A percentile compares a stretch with the other conserved stretches of the same genome.
Evolutionary conservation across 2,797 vertebrate genomes (phyloP).

Genomic region (Pantherophis alleghaniensis): DNA sequence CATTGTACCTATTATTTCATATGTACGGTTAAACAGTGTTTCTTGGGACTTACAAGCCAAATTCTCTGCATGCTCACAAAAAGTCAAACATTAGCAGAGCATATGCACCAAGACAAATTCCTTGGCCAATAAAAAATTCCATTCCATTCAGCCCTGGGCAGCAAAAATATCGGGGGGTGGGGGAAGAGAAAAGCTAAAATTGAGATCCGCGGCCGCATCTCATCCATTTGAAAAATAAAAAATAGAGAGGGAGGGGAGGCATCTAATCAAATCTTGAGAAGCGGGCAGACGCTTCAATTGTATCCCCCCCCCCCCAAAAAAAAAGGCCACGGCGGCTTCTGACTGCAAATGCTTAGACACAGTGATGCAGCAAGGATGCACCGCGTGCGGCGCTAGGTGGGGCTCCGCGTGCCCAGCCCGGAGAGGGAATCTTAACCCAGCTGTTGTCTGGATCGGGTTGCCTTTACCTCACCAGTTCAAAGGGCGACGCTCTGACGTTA

Average conservation of each 20-base stretch:
- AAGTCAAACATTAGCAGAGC: too few relatives aligned
- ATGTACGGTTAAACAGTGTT: too few relatives aligned
- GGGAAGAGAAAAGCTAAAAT: background rate
- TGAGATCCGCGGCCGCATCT: background rate
- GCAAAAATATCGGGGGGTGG: background rate
- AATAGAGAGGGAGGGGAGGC: background rate
- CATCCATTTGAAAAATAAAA: background rate
- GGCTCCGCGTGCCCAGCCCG: background rate
- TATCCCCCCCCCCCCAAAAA: too few relatives aligned
- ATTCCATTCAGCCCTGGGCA: background rate
- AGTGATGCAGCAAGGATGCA: background rate
- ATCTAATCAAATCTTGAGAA: background rate
- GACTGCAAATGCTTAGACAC: background rate
- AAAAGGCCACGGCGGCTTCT: background rate
- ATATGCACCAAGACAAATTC: too few relatives aligned
- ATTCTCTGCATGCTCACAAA: too few relatives aligned
- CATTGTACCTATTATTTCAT: too few relatives aligned
- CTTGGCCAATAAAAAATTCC: too few relatives aligned
- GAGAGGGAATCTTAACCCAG: background rate
- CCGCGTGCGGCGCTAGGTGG: background rate
- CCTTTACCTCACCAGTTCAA: constrained; percentile 18
- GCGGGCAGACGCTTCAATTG: background rate
- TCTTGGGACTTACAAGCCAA: too few relatives aligned
- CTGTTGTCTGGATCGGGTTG: background rate
- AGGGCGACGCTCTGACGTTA: background rate